Conservation (phyloP, 2,888 invertebrate genomes). For the Drosophila differens region DNA sequence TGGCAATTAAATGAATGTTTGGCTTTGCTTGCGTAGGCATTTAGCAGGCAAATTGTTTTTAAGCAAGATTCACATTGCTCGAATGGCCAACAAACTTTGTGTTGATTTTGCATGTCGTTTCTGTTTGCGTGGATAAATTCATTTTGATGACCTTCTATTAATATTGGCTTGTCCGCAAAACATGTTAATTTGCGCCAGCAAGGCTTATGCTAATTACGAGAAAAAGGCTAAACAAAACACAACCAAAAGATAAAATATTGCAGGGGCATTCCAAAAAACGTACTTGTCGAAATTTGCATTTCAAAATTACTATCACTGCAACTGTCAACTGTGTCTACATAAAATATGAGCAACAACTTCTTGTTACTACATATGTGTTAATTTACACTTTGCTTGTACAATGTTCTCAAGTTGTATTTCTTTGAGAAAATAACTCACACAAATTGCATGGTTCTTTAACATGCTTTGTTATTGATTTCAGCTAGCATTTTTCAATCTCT, state of each 20-base stretch:
- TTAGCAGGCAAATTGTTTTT: slow-evolving; percentile 66
- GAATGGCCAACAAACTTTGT: slow-evolving; percentile 38
- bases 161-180: slow-evolving; percentile 38
- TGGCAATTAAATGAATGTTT: slow-evolving; percentile 71
- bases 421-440: neutral
- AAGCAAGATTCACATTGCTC: slow-evolving; percentile 34
- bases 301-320: slow-evolving; percentile 15
- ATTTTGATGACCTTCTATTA: slow-evolving; percentile 54
- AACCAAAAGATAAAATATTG: neutral
- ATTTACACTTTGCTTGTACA: slow-evolving; percentile 5
- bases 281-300: slow-evolving; percentile 25
- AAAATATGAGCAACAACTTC: slow-evolving; percentile 1
- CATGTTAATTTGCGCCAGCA: slow-evolving; percentile 40
- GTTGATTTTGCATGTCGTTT: slow-evolving; percentile 41
- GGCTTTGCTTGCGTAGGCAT: slow-evolving; percentile 66
- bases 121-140: slow-evolving; percentile 36
- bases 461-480: slow-evolving; percentile 16
- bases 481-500: slow-evolving; percentile 7
- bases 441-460: slow-evolving; percentile 13
- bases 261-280: neutral
- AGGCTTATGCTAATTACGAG: slow-evolving; percentile 56
- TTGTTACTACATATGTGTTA: too few relatives aligned
- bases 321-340: slow-evolving; percentile 7
- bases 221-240: slow-evolving; percentile 22
- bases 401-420: neutral